Base-by-base conservation (phyloP, 2,797 vertebrate genomes). In the Periparus ater region DNA sequence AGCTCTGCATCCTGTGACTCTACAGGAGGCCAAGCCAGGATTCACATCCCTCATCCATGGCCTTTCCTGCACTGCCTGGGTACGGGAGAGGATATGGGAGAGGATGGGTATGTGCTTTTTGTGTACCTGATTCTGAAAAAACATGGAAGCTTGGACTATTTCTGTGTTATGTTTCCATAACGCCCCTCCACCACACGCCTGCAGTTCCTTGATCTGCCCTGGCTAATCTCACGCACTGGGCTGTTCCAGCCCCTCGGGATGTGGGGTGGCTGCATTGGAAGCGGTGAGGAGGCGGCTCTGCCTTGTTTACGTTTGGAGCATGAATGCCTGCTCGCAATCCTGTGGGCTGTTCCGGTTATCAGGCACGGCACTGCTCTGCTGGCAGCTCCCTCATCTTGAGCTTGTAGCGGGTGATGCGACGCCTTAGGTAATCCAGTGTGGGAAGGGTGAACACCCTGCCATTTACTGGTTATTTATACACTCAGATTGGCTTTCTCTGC, bases 371-470 rank as follows among this genome's bases (percentile, higher is more conserved):
- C 82, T 58, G 91, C 88, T 91, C 77, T 53, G 78, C 91, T 61
- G 88, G 82, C 85, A 86, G 87, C 89, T 88, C 81, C 94, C 27
- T 40, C 74, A 72, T 25, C 58, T n/a, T 8, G 2, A 87, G 81
- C 68, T 38, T 27, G 74, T 10, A 73, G 65, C 16, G 2, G 51
- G 70, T 2, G 2, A 71, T 88, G 73, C 2, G 22, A 65, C 0
- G 5, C 1, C 55, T 91, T 89, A 90, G 76, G 83, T 93, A 94
- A 93, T 47, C 22, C 30, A 66, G 71, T 54, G 91, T 88, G 77
- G 92, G 85, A 95, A 94, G 91, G 89, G 95, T 62, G 82, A 96
- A 50, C 92, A 78, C 89, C 91, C 94, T 88, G 88, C 91, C 91
- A 93, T 62, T 91, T 91, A 62, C 85, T n/a, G 51, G 62, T 62